Evolutionary conservation across 2,888 invertebrate species (phyloP), one percentile per base, ranked within the genome.

Genomic region (Julus scandinavius): DNA sequence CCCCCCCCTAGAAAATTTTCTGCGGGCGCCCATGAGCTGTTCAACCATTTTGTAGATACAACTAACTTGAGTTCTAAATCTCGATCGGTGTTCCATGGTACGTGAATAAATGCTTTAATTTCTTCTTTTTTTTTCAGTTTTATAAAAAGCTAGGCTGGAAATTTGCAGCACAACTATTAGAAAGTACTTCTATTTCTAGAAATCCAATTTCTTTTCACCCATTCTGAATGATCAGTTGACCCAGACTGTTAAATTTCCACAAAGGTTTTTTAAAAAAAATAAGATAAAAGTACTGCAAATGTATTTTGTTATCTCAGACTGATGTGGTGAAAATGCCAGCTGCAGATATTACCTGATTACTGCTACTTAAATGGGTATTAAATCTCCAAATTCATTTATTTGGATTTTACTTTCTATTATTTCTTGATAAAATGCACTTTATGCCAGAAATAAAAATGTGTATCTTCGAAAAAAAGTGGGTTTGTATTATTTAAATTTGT

Each of bases 121-220:
- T n/a, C n/a, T 2, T 13, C 38, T 85, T 85, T 40, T 85, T 85
- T 85, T 93, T 94, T 1, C 94, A 96, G 92, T 93, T 95, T 13
- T 95, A 95, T 92, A 92, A 92, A 29, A 93, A 94, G 88, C 93
- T 96, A n/a, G 95, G 95, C 88, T 97, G 97, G 97, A 91, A 92
- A 1, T 95, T 96, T 92, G 93, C 95, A 90, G 94, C 94, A 1
- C 91, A 92, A 2, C 93, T 94, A 91, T 92, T 95, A 85, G 92
- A 92, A 72, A 93, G 94, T 90, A 93, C 94, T 89, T 91, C 95
- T 91, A 95, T 95, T 29, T 93, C 94, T 89, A 95, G 95, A 91
- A 96, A 95, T 92, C 85, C 96, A 96, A 0, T 91, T 93, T 40
- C 91, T 93, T 9, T 96, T 95, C 92, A 93, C 95, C 91, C 95